A percentile compares a stretch with the other conserved stretches of the same genome.
Conservation (phyloP, 2,113 vertebrate species). For the Columba janthina region DNA sequence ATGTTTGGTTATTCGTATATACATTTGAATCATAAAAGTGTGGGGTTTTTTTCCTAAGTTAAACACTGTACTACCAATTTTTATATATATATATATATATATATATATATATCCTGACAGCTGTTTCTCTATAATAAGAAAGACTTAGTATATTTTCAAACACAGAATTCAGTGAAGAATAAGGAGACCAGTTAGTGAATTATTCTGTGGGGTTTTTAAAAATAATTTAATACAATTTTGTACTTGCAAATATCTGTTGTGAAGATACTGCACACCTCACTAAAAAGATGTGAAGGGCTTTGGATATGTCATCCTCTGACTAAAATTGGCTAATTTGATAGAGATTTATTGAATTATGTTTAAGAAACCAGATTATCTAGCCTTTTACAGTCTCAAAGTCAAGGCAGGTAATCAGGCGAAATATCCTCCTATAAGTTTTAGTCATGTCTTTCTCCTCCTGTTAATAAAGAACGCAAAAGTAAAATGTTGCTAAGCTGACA, state of each 20-base stretch:
- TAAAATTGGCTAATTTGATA: neutral
- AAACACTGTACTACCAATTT: neutral
- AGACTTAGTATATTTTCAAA: neutral
- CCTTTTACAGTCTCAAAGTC: neutral
- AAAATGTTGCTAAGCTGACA: neutral
- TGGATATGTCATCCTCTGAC: neutral
- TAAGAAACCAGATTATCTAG: neutral
- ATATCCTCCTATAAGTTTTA: neutral
- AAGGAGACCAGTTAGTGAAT: neutral
- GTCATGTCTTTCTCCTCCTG: neutral
- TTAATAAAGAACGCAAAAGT: neutral
- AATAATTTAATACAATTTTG: neutral
- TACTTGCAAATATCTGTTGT: neutral
- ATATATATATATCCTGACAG: neutral
- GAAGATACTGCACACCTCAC: neutral
- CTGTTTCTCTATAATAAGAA: neutral
- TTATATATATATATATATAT: neutral
- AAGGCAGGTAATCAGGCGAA: neutral
- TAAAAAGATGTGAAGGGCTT: neutral
- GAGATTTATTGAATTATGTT: neutral
- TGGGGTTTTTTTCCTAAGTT: neutral
- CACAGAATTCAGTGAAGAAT: neutral
- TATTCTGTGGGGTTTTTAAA: neutral
- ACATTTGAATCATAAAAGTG: neutral
- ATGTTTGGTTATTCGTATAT: neutral